Base-by-base conservation (phyloP, 2,888 invertebrate genomes). In the Dicyrtoma fusca region DNA sequence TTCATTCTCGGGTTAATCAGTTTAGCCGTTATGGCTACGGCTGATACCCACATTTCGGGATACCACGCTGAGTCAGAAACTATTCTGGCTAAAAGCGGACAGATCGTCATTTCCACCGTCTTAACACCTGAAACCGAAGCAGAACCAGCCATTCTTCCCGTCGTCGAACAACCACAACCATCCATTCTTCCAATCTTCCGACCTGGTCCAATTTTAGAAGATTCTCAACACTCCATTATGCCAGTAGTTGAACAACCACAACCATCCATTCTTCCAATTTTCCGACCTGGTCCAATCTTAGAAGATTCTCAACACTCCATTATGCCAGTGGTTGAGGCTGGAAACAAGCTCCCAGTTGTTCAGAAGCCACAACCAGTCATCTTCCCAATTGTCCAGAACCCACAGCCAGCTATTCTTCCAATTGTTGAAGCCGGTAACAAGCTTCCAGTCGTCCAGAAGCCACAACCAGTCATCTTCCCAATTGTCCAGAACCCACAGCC, bases 1-100 rank as follows among this genome's bases (percentile, higher is more conserved):
- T 63, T 26, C 61, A 53, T 73, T 26, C 21, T 68, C 55, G 75
- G 71, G 53, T 75, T 63, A 63, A 47, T 47, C 63, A 11, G 14
- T 25, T 23, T 49, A 47, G 64, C 64, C 64, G 13, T 19, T 25
- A 3, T 49, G 64, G 64, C 64, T 64, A 47, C 19, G 23, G 64
- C 64, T n/a, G 25, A 64, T 21, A n/a, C 13, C 21, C 42, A 44
- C 42, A 42, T 62, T 42, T 44, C 49, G 1, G 23, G 49, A 1
- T 64, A 47, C 17, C 6, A 47, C 19, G 23, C 64, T 23, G 17
- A 42, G 10, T 47, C 64, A 23, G n/a, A n/a, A 1, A 44, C 64
- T 17, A 19, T 64, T 25, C 1, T 64, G 13, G 44, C 47, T 8
- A 42, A 21, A 1, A 49, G 44, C 14, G 64, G 64, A 0, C 47